Evolutionary conservation across 2,113 vertebrate species (phyloP).

Genomic region (Mirounga angustirostris): DNA sequence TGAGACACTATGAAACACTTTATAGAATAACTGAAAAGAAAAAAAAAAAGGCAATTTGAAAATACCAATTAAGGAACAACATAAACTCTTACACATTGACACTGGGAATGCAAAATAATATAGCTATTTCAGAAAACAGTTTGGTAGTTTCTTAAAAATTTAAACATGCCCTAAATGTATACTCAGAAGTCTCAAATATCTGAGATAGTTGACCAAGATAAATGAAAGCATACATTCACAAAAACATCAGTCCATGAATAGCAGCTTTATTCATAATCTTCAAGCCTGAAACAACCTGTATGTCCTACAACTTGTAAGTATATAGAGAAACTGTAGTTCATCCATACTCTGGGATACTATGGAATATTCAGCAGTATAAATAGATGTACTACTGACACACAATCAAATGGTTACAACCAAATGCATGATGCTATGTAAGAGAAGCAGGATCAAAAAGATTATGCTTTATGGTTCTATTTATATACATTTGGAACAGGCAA

Average conservation of each 20-base stretch:
- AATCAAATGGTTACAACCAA: neutral
- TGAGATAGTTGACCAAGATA: neutral
- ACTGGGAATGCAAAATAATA: neutral
- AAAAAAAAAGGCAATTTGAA: neutral
- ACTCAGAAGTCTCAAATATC: neutral
- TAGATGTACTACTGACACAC: neutral
- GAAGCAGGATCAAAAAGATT: neutral
- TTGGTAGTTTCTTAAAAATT: neutral
- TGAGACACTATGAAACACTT: neutral
- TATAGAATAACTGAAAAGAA: neutral
- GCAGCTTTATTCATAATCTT: neutral
- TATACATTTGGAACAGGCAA: neutral
- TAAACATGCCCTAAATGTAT: neutral
- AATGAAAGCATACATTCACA: neutral
- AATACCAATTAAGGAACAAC: neutral
- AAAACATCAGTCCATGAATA: neutral
- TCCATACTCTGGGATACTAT: neutral
- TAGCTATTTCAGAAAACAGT: neutral
- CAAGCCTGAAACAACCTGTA: neutral
- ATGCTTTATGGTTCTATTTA: neutral
- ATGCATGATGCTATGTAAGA: neutral
- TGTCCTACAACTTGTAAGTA: neutral
- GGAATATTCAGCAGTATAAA: neutral
- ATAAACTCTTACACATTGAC: neutral
- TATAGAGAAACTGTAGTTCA: neutral